A percentile compares a stretch with the other conserved stretches of the same genome.
Evolutionary conservation across 30 jellyfish, hydroid and myxozoan species (phyloP).

Genomic region (Mastigias papua): DNA sequence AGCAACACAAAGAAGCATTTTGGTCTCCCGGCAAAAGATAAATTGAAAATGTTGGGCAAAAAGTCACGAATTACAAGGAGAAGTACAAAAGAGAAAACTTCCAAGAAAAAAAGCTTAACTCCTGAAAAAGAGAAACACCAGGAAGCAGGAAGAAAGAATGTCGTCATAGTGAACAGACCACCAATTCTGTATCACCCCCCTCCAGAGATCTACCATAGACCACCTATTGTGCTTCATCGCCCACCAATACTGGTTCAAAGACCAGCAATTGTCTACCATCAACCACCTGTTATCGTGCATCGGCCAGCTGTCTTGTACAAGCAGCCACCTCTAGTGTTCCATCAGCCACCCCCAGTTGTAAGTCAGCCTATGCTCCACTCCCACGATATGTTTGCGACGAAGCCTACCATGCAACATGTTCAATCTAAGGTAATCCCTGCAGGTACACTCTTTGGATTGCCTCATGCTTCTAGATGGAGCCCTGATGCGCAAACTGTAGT

Average conservation of each 20-base stretch:
- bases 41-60: slow-evolving; percentile 6
- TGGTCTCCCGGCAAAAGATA: slow-evolving; percentile 6
- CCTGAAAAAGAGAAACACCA: slow-evolving; percentile 75
- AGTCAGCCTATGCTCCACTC: slow-evolving; percentile 92
- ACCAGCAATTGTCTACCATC: slow-evolving; percentile 97
- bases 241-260: slow-evolving; percentile 94
- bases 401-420: slow-evolving; percentile 71
- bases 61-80: slow-evolving; percentile 13
- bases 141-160: slow-evolving; percentile 87
- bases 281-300: slow-evolving; percentile 96
- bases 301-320: slow-evolving; percentile 95
- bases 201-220: slow-evolving; percentile 95
- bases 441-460: slow-evolving; percentile 75
- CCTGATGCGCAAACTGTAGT: slow-evolving; percentile 38
- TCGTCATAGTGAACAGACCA: slow-evolving; percentile 94
- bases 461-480: slow-evolving; percentile 70
- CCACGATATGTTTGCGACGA: slow-evolving; percentile 74
- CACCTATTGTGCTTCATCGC: slow-evolving; percentile 90
- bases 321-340: slow-evolving; percentile 95
- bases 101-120: slow-evolving; percentile 24
- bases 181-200: slow-evolving; percentile 97
- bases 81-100: slow-evolving; percentile 3
- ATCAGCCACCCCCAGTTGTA: slow-evolving; percentile 95
- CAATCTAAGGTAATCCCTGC: slow-evolving; percentile 72
- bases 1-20: slow-evolving; percentile 1